A percentile compares a stretch with the other conserved stretches of the same genome.
Evolutionary conservation across 2,888 invertebrate genomes (phyloP).

Genomic region (Drosophila aldrichi): DNA sequence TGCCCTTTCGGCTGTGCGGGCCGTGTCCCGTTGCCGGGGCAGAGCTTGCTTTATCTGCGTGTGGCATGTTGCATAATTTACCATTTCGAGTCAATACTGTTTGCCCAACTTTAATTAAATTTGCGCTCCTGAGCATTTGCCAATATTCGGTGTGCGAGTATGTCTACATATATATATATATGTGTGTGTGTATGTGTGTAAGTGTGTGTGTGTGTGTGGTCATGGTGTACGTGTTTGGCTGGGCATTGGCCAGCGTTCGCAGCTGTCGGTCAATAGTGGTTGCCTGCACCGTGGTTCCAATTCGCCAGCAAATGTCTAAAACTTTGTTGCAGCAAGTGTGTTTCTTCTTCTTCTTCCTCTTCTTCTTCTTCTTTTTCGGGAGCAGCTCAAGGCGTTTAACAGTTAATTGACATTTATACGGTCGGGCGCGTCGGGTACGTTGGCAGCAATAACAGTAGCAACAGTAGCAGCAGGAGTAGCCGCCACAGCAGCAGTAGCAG

Average conservation of each 20-base stretch:
- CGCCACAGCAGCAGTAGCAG: background rate
- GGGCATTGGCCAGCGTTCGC: slow-evolving; percentile 8
- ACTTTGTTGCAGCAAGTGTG: slow-evolving; percentile 43
- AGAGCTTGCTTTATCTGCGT: slow-evolving; percentile 54
- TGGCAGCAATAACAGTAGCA: background rate
- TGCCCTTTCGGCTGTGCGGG: slow-evolving; percentile 31
- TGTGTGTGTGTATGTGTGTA: slow-evolving; percentile 5
- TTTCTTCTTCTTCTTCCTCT: background rate
- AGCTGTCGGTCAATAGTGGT: slow-evolving; percentile 10
- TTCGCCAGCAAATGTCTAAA: slow-evolving; percentile 53
- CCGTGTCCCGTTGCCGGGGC: slow-evolving; percentile 8
- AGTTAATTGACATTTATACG: slow-evolving; percentile 60
- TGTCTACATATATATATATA: background rate
- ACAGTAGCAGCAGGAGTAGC: background rate
- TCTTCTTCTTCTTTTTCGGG: background rate
- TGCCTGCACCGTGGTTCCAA: slow-evolving; percentile 52
- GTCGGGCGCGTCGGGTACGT: slow-evolving; percentile 13
- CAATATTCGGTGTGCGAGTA: slow-evolving; percentile 30
- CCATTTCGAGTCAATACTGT: slow-evolving; percentile 73
- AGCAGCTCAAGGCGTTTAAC: slow-evolving; percentile 56
- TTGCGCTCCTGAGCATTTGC: slow-evolving; percentile 65
- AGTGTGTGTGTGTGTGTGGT: slow-evolving; percentile 7
- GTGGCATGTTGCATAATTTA: slow-evolving; percentile 74
- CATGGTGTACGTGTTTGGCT: slow-evolving; percentile 6
- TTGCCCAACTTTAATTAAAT: slow-evolving; percentile 77